Conservation (phyloP, 2,888 invertebrate genomes). For the Blera fallax region DNA sequence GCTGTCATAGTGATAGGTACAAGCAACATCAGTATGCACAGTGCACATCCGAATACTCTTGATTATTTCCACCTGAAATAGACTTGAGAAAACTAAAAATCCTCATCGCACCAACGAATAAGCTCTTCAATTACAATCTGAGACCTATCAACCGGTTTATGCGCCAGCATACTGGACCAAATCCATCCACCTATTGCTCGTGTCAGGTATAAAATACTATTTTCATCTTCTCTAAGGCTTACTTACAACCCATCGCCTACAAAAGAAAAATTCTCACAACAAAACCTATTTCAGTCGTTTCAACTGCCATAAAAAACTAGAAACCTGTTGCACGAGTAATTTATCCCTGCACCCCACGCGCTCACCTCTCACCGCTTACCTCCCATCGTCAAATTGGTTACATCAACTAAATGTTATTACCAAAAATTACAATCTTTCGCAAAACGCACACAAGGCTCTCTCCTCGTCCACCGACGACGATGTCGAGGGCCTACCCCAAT, state of each 20-base stretch:
- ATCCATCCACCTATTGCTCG: background rate
- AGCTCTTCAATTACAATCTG: background rate
- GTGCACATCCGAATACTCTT: too few species aligned
- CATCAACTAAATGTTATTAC: slow-evolving; percentile 60
- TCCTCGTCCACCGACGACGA: background rate
- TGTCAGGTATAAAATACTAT: background rate
- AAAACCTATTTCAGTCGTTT: slow-evolving; percentile 14
- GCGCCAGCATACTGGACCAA: background rate
- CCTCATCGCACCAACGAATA: background rate
- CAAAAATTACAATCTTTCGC: slow-evolving; percentile 53
- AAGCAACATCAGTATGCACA: too few species aligned
- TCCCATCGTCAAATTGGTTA: slow-evolving; percentile 51
- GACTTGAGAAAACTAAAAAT: background rate
- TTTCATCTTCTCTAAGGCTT: background rate
- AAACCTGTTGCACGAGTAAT: slow-evolving; percentile 54
- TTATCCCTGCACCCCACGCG: slow-evolving; percentile 30
- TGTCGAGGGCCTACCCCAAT: slow-evolving; percentile 60
- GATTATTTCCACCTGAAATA: background rate
- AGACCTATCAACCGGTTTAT: background rate
- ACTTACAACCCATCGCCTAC: background rate
- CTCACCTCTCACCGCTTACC: too few species aligned
- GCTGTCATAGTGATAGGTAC: too few species aligned
- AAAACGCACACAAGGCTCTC: background rate
- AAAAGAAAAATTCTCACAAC: background rate
- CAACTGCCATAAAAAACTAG: slow-evolving; percentile 10